Base-by-base conservation (phyloP, 2,797 vertebrate species). In the Clarias laeviceps region DNA sequence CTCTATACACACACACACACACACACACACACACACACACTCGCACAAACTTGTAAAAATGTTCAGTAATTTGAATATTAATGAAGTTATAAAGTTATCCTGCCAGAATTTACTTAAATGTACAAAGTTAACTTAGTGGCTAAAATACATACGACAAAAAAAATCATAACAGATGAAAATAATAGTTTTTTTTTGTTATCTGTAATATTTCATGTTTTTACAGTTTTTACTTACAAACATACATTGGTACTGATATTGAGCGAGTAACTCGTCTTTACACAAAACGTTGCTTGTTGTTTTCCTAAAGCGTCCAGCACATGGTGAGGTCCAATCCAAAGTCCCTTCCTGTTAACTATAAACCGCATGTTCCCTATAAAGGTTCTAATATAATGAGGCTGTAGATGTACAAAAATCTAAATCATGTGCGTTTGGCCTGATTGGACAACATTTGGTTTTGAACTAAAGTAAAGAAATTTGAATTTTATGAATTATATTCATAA, bases 1-100 rank as follows among this genome's bases (percentile, higher is more conserved):
- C 56, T 78, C 20, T 70, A 27, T 61, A 15, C 40, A 80, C 80
- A 70, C 64, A 59, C 57, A 73, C 70, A 34, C 34, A 65, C 70
- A 62, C 22, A 62, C 22, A 61, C 18, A 59, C 57, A 61, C 57
- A 61, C 20, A 61, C 59, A 61, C 59, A 61, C 59, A 61, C 6
- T 18, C 59, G 17, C 59, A 24, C 59, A 50, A 69, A 69, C 32
- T 0, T 69, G 20, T 37, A 4, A 34, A 29, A 68, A 34, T 34
- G 34, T 22, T 37, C 66, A 37, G 17, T 37, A 2, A 17, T 69
- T 37, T 69, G 66, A 69, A 68, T 68, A 68, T 34, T 68, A 34
- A 34, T 9, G 32, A 9, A 18, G 5, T 68, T 20, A 20, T 2
- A 9, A 22, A 11, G 7, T 68, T 37, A 68, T 9, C 66, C 8